A percentile compares a stretch with the other conserved stretches of the same genome.
These are phyloP conservation scores for Lepidocyrtinus sp. DNA, from an alignment of 2,888 invertebrate species.

Conservation along the genomic window DNA sequence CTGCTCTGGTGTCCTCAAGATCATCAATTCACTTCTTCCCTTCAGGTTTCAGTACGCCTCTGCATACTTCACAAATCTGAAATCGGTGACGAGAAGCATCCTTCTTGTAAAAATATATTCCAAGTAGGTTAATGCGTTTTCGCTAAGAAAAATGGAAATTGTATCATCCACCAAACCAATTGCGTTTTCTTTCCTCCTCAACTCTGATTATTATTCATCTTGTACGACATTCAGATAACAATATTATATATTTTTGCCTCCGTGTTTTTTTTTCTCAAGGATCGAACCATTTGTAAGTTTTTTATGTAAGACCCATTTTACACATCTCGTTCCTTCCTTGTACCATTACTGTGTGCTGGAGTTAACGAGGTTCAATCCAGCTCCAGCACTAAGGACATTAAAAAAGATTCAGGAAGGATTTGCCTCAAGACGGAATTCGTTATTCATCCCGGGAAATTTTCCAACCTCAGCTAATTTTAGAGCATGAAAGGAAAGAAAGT, in stretches of 20 bases:
- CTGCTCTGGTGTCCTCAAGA: no score
- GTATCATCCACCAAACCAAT: slow-evolving; percentile 9
- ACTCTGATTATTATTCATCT: slow-evolving; percentile 4
- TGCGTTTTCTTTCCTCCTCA: neutral
- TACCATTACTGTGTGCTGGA: neutral
- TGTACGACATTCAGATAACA: neutral
- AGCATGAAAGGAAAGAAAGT: slow-evolving; percentile 8
- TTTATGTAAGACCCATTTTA: neutral
- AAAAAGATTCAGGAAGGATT: neutral
- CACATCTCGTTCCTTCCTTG: neutral
- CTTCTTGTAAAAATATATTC: no score
- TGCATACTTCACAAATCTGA: no score
- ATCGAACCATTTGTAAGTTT: neutral
- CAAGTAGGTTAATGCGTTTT: neutral
- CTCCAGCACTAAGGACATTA: neutral
- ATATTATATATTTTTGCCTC: neutral
- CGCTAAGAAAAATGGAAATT: neutral
- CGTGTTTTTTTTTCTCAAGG: no score
- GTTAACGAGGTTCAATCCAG: neutral
- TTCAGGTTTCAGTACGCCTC: no score
- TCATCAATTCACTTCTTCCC: no score
- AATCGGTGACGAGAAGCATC: no score
- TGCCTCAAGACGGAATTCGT: neutral
- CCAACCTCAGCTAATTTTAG: slow-evolving; percentile 27
- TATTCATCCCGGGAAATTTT: slow-evolving; percentile 24